These are phyloP conservation scores for Pseudomyrmex flavicornis DNA, from an alignment of 1,140 invertebrate species.

Conservation along the genomic window DNA sequence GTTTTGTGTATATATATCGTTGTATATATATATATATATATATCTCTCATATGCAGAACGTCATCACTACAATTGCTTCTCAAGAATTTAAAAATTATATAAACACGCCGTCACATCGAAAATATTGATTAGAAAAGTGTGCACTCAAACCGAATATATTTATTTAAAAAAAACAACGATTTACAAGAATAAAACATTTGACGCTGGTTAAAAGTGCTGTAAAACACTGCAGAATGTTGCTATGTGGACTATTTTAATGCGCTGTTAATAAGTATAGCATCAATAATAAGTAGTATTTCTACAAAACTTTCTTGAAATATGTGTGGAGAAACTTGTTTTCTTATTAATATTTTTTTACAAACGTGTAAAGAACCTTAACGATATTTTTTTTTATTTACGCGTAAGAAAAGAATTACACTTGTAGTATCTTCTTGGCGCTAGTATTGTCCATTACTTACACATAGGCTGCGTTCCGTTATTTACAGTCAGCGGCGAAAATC, in stretches of 20 bases:
- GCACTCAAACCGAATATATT: background rate
- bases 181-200: slow-evolving; percentile 41
- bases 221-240: slow-evolving; percentile 7
- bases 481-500: too few relatives aligned
- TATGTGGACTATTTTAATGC: slow-evolving; percentile 19
- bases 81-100: slow-evolving; percentile 36
- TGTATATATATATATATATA: too few relatives aligned
- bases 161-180: slow-evolving; percentile 20
- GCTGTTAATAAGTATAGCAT: slow-evolving; percentile 9
- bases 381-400: slow-evolving; percentile 23
- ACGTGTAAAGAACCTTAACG: background rate
- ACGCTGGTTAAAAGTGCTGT: slow-evolving; percentile 12
- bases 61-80: background rate
- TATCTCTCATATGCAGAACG: too few relatives aligned
- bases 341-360: slow-evolving; percentile 30
- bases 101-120: background rate
- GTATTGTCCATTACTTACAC: slow-evolving; percentile 73
- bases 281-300: background rate
- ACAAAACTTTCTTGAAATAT: slow-evolving; percentile 2
- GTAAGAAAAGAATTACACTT: slow-evolving; percentile 65
- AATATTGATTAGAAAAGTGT: slow-evolving; percentile 2
- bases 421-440: slow-evolving; percentile 70
- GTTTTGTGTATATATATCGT: too few relatives aligned
- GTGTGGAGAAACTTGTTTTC: slow-evolving; percentile 2
- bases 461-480: too few relatives aligned